phyloP scores from a whole-genome alignment of 2,888 invertebrate species.

The Parasteatoda lunata region DNA sequence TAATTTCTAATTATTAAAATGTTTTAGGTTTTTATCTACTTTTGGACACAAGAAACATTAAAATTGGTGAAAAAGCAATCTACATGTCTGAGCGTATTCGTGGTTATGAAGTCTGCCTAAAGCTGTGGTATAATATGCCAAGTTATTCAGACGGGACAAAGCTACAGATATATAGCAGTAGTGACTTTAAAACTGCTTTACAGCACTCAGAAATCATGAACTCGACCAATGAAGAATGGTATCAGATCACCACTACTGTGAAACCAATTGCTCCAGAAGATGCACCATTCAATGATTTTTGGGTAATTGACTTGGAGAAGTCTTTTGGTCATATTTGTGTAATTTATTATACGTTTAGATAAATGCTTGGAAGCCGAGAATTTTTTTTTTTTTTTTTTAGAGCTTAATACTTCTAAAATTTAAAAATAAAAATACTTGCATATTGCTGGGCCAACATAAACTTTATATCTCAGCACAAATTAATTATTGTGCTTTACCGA shows the following conservation, averaged over 20 bases:
- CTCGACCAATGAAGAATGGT: constrained; percentile 28
- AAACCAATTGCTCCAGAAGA: constrained; percentile 6
- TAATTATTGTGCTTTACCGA: too few relatives aligned
- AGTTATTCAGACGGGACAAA: constrained; percentile 24
- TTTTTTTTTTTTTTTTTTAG: too few relatives aligned
- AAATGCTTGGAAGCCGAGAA: too few relatives aligned
- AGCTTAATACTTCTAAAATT: too few relatives aligned
- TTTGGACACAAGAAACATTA: constrained; percentile 21
- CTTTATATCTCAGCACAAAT: too few relatives aligned
- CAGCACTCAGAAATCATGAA: not conserved
- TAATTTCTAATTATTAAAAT: not conserved
- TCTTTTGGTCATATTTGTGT: too few relatives aligned
- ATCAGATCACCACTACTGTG: not conserved
- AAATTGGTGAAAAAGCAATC: constrained; percentile 41
- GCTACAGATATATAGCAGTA: constrained; percentile 20
- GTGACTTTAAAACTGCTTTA: constrained; percentile 24
- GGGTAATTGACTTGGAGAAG: constrained; percentile 27
- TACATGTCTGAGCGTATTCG: constrained; percentile 58
- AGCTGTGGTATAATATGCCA: constrained; percentile 39
- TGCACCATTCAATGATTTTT: constrained; percentile 16
- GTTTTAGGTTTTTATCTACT: constrained; percentile 48
- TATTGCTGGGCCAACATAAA: too few relatives aligned
- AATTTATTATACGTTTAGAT: too few relatives aligned
- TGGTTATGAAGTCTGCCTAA: constrained; percentile 24
- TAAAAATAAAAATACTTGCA: too few relatives aligned